Evolutionary conservation across 53 echinoderm and acorn worm genomes (phyloP).

Genomic region (Actinopyga echinites): DNA sequence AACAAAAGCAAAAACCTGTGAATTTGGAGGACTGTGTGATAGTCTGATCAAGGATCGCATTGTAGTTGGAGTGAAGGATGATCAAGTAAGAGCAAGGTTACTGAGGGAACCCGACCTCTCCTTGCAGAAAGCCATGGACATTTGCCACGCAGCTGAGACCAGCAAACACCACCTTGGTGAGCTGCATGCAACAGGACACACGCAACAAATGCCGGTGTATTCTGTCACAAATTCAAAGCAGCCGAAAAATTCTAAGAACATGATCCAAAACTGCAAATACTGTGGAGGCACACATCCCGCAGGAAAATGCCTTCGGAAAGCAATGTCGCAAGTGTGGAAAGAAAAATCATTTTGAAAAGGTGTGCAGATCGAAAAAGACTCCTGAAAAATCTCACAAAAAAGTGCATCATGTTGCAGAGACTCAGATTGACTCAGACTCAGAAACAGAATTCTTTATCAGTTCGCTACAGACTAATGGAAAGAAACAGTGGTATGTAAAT

Average conservation of each 20-base stretch:
- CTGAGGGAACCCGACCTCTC: constrained; percentile 31
- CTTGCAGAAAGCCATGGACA: constrained; percentile 33
- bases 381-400: neutral
- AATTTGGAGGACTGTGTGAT: constrained; percentile 52
- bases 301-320: constrained; percentile 43
- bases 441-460: neutral
- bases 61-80: too few relatives aligned
- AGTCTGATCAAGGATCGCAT: constrained; percentile 58
- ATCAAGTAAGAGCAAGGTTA: constrained; percentile 31
- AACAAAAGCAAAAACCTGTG: constrained; percentile 59
- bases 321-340: constrained; percentile 45
- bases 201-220: neutral
- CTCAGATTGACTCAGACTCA: neutral
- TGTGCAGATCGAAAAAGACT: constrained; percentile 4
- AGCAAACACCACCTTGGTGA: neutral
- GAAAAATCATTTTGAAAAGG: constrained; percentile 20
- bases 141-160: constrained; percentile 39
- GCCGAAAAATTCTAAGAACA: neutral
- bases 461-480: neutral
- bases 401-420: neutral
- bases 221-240: neutral
- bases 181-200: neutral
- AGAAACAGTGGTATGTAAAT: neutral
- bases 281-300: constrained; percentile 46
- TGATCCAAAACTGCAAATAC: constrained; percentile 11